These are phyloP conservation scores for Amblyraja radiata DNA, from an alignment of 2,797 vertebrate genomes.

Conservation along the genomic window DNA sequence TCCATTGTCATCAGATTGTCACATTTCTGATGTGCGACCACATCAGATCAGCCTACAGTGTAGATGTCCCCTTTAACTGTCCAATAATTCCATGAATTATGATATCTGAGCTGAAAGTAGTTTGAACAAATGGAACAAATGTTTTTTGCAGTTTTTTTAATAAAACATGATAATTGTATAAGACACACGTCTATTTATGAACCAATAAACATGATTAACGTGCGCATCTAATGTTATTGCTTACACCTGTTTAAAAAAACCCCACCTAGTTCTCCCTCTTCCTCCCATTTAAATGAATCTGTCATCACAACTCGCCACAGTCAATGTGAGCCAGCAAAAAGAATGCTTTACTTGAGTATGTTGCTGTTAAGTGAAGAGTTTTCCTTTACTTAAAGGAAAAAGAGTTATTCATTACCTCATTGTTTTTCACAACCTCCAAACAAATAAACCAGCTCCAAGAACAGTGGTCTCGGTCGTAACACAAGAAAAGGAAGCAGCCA, in stretches of 20 bases:
- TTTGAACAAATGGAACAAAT: neutral
- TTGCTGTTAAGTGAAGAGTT: too few relatives aligned
- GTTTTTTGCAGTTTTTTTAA: neutral
- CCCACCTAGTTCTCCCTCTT: neutral
- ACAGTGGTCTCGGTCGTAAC: too few relatives aligned
- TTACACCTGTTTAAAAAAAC: neutral
- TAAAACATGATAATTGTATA: neutral
- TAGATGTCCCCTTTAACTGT: neutral
- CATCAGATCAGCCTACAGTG: neutral
- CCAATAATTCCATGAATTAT: neutral
- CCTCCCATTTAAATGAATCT: neutral
- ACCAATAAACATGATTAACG: constrained; percentile 19
- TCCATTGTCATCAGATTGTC: neutral
- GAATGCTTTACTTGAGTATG: neutral
- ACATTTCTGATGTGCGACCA: neutral
- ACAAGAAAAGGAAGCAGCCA: too few relatives aligned
- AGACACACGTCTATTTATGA: too few relatives aligned
- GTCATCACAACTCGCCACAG: neutral
- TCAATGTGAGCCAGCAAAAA: neutral
- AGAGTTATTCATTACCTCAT: too few relatives aligned
- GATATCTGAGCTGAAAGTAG: neutral
- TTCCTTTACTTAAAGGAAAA: too few relatives aligned
- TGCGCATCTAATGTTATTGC: neutral
- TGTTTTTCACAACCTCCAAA: too few relatives aligned
- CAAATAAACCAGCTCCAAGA: too few relatives aligned